A percentile compares a stretch with the other conserved stretches of the same genome.
Evolutionary conservation across 2,113 vertebrate genomes (phyloP).

Genomic region (Manacus vitellinus): DNA sequence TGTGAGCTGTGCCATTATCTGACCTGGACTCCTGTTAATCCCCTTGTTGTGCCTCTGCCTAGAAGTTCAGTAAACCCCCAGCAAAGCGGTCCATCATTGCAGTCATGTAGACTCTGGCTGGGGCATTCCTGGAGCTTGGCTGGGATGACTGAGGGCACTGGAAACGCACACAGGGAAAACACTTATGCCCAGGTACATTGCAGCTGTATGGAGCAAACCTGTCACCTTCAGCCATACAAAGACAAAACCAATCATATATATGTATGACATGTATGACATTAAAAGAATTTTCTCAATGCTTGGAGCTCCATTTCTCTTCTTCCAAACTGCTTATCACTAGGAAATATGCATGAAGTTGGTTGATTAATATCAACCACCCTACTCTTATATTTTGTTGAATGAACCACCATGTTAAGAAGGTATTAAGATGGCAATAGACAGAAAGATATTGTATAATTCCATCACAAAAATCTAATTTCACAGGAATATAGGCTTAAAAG

Average conservation of each 20-base stretch:
- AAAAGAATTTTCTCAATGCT: neutral
- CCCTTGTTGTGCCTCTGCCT: neutral
- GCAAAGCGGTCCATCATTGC: neutral
- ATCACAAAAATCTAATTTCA: neutral
- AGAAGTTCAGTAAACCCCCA: neutral
- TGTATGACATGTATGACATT: neutral
- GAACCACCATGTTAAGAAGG: neutral
- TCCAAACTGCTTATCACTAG: neutral
- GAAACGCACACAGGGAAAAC: neutral
- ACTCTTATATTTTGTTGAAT: neutral
- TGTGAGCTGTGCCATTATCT: neutral
- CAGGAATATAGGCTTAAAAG: neutral
- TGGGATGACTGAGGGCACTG: neutral
- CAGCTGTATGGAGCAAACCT: neutral
- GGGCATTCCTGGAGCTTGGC: neutral
- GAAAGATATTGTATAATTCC: neutral
- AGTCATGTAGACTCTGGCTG: neutral
- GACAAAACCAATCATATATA: neutral
- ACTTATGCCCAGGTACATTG: neutral
- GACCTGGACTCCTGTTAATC: neutral
- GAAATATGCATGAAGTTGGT: neutral
- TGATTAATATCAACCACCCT: neutral
- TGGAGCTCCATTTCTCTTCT: neutral
- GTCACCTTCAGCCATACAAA: neutral
- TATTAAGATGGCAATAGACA: neutral